Base-by-base conservation (phyloP, 2,113 vertebrate genomes). In the Hepsetus odoe region DNA sequence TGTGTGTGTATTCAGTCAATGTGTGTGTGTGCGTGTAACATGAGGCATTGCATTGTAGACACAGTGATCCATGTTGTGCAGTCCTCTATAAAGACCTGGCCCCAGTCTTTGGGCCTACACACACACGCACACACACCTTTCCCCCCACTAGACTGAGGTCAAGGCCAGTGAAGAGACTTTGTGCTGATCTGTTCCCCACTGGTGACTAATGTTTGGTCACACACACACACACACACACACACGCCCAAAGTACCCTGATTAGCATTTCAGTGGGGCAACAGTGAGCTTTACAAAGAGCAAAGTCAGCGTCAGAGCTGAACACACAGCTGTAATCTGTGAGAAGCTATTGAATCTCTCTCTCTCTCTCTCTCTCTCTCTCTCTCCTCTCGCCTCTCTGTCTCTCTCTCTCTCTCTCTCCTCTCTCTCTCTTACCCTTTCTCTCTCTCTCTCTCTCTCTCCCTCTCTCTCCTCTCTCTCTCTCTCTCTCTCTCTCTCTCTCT, bases 1-100 rank as follows among this genome's bases (percentile, higher is more conserved):
- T 58, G 70, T 56, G 70, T 74, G 75, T 69, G 68, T 72, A 68
- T 79, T n/a, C n/a, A n/a, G n/a, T n/a, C n/a, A n/a, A 68, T 79
- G 69, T 72, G 74, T 64, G 64, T 78, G 76, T 55, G 76, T 66
- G 44, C 58, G 59, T 83, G 73, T 40, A 62, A 71, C 66, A 42
- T 76, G 58, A 81, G 66, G 32, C 28, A 11, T 16, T 53, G 32
- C 28, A 11, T 16, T 53, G 33, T 71, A 46, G 38, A 22, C 74
- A 77, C 65, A 78, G 62, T 82, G 62, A 78, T 62, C 71, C 65
- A 61, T 64, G 80, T 70, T 56, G 30, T 53, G 2, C 33, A 56
- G 62, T 42, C 6, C 69, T 55, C 28, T 68, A 62, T 82, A 68
- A 53, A 78, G 55, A 73, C 62, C 40, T 40, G 8, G 69, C 42